Base-by-base conservation (phyloP, 2,113 vertebrate genomes). In the Podiceps cristatus region DNA sequence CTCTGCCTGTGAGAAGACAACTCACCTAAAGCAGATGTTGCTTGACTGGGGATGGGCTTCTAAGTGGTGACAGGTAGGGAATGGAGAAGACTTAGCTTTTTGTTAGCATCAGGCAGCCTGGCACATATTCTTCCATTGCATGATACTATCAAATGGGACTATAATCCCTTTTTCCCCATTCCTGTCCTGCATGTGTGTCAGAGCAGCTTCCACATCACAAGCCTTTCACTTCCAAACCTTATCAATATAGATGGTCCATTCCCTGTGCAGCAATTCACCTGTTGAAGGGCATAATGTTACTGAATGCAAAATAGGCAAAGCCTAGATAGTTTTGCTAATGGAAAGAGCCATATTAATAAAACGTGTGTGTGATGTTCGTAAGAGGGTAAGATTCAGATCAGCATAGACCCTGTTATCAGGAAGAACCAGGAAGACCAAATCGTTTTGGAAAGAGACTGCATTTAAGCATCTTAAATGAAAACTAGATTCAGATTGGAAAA, bases 381-480 rank as follows among this genome's bases (percentile, higher is more conserved):
- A 55, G 55, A 85, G 25, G 18, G 11, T 42, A 72, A 50, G n/a
- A 64, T 55, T 76, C 44, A 69, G 33, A 77, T 37, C 45, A 53
- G 45, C 25, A 60, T 18, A 72, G 52, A 63, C 12, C 5, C n/a
- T 2, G 5, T 63, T 59, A 62, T 14, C 74, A 53, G 49, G 25
- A 87, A 74, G 56, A 75, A 14, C 5, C 50, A 83, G 75, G 71
- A 95, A 84, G 58, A 89, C 59, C 76, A 87, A 93, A 78, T 81
- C 77, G 29, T 87, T 96, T 85, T 95, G 93, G n/a, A 73, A 88
- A 88, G 60, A 86, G 68, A 92, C 40, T 22, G 24, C 50, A 23
- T 85, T 56, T 81, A 84, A 93, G 92, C 88, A 58, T 92, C 69
- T 84, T 93, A 82, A 86, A 95, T 45, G 88, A 90, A 73, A 93